Evolutionary conservation across 2,797 vertebrate genomes (phyloP).

Genomic region (Discoglossus pictus): DNA sequence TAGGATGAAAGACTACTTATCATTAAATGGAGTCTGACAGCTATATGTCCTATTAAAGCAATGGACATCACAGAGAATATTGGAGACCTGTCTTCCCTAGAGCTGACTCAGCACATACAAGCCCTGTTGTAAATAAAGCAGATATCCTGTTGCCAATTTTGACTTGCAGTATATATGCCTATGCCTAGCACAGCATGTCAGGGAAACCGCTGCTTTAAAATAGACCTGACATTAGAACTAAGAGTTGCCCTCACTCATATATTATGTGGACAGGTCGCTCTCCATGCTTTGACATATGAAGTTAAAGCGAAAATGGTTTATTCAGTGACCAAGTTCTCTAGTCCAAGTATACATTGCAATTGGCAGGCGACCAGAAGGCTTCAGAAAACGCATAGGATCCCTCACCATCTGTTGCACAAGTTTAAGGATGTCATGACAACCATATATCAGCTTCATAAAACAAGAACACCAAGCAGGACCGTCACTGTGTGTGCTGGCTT

Average conservation of each 20-base stretch:
- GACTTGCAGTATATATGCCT: conserved; percentile 2
- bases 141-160: conserved; percentile 20
- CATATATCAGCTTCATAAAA: background rate
- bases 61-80: conserved; percentile 12
- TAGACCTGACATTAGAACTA: background rate
- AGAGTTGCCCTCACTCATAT: background rate
- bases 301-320: background rate
- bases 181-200: background rate
- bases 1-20: too few species aligned
- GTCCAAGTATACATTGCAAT: background rate
- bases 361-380: background rate
- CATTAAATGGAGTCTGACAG: too few species aligned
- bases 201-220: background rate
- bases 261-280: too few species aligned
- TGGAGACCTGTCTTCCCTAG: background rate
- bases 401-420: background rate
- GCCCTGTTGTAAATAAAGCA: conserved; percentile 19
- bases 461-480: too few species aligned
- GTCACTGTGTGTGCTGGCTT: too few species aligned
- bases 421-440: background rate
- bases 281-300: background rate
- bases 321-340: background rate
- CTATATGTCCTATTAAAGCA: too few species aligned
- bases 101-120: conserved; percentile 1
- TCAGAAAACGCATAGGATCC: background rate